Evolutionary conservation across 1,140 invertebrate species (phyloP), one percentile per base, ranked within the genome.

Genomic region (Theocolax elegans): DNA sequence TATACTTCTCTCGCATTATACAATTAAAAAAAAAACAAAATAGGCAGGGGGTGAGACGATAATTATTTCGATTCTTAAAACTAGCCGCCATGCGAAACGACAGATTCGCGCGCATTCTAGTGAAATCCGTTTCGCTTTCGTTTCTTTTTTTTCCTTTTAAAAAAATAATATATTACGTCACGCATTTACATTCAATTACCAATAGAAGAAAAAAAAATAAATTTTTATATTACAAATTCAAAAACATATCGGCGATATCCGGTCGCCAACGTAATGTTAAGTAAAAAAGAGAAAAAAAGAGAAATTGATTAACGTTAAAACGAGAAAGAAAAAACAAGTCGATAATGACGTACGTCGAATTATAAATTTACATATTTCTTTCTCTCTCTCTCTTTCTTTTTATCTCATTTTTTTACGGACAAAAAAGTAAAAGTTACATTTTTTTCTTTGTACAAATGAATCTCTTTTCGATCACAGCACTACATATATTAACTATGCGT

Each of bases 151-250:
- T 35, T 35, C 10, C 10, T 35, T 35, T 10, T 69, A 62, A 69
- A 68, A 68, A 62, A 60, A 67, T 59, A 67, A 25, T 17, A 19
- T 29, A 69, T 54, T 62, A 53, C 63, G 63, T 69, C 67, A 69
- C 58, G 67, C 67, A 63, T 54, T 51, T 63, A 62, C 49, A 63
- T 62, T 69, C 25, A 15, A 62, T 49, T 54, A 38, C 58, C 49
- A 46, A 69, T 54, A 35, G 17, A 62, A 44, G 67, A 69, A 44
- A 69, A n/a, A n/a, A 69, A 67, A 69, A 69, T 69, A 54, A 69
- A 35, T 35, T 63, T 63, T 62, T 69, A 69, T 69, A 54, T 69
- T 69, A 69, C 58, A 69, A 53, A 69, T 44, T 68, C 19, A 29
- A 6, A 68, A 60, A 48, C 53, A 15, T 51, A 51, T 60, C 23